A percentile compares a stretch with the other conserved stretches of the same genome.
Evolutionary conservation across 1,140 invertebrate genomes (phyloP).

Genomic region (Archivesica marissinica): DNA sequence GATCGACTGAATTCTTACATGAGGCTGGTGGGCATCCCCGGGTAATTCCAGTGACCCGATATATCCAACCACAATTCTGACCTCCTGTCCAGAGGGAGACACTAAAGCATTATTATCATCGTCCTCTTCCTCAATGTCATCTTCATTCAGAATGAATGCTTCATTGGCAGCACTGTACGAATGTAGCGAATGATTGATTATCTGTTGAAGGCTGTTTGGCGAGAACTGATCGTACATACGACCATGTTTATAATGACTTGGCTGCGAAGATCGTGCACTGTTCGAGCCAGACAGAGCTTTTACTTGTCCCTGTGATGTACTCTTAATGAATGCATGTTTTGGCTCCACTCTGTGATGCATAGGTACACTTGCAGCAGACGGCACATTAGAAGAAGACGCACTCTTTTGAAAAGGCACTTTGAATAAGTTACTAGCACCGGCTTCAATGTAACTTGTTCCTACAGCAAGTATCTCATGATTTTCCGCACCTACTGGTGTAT

Average conservation of each 20-base stretch:
- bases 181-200: slow-evolving; percentile 62
- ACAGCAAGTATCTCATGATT: slow-evolving; percentile 62
- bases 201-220: slow-evolving; percentile 54
- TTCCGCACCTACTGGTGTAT: slow-evolving; percentile 69
- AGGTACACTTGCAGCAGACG: slow-evolving; percentile 54
- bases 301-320: slow-evolving; percentile 63
- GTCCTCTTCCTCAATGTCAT: slow-evolving; percentile 57
- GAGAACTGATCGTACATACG: slow-evolving; percentile 57
- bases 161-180: slow-evolving; percentile 67
- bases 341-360: slow-evolving; percentile 58
- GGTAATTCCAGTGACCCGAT: slow-evolving; percentile 98
- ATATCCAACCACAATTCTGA: slow-evolving; percentile 95
- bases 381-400: slow-evolving; percentile 48
- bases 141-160: slow-evolving; percentile 70
- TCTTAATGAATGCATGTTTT: slow-evolving; percentile 71
- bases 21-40: slow-evolving; percentile 90
- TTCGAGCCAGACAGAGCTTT: slow-evolving; percentile 2
- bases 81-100: slow-evolving; percentile 83
- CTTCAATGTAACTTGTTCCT: slow-evolving; percentile 50
- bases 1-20: slow-evolving; percentile 87
- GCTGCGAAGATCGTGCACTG: slow-evolving; percentile 16
- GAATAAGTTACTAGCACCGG: slow-evolving; percentile 49
- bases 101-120: slow-evolving; percentile 66
- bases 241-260: slow-evolving; percentile 35
- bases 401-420: slow-evolving; percentile 64